Conservation (phyloP, 1,140 invertebrate species). For the Pseudomyrmex concolor region DNA sequence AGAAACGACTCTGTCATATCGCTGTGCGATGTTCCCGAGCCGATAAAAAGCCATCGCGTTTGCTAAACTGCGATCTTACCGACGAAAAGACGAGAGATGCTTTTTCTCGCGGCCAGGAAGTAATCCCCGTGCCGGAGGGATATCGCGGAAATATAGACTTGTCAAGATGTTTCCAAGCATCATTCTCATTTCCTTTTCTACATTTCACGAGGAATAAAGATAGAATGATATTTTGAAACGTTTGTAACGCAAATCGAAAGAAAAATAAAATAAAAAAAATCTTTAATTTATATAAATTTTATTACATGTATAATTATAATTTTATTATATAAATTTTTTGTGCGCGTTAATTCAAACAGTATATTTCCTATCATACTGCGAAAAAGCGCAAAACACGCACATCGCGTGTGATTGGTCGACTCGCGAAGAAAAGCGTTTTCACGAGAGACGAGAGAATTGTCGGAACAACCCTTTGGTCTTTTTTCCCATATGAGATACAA, state of each 20-base stretch:
- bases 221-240: too few species aligned
- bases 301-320: too few species aligned
- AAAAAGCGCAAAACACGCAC: neutral
- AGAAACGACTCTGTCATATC: neutral
- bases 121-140: neutral
- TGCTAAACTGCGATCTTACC: slow-evolving; percentile 5
- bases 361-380: too few species aligned
- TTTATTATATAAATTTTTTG: too few species aligned
- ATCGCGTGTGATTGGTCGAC: slow-evolving; percentile 1
- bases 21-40: neutral
- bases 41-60: slow-evolving; percentile 8
- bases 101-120: neutral
- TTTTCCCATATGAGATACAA: slow-evolving; percentile 28
- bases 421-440: neutral
- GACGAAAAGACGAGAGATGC: neutral
- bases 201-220: too few species aligned
- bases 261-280: too few species aligned
- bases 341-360: too few species aligned
- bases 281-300: too few species aligned
- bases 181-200: too few species aligned
- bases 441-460: neutral
- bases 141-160: neutral
- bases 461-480: neutral
- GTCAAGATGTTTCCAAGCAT: too few species aligned
- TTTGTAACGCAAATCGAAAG: too few species aligned